A percentile compares a stretch with the other conserved stretches of the same genome.
These are phyloP conservation scores for Aplysina aerophoba DNA, from an alignment of 37 sponge, comb jelly and placozoan species.

Conservation along the genomic window DNA sequence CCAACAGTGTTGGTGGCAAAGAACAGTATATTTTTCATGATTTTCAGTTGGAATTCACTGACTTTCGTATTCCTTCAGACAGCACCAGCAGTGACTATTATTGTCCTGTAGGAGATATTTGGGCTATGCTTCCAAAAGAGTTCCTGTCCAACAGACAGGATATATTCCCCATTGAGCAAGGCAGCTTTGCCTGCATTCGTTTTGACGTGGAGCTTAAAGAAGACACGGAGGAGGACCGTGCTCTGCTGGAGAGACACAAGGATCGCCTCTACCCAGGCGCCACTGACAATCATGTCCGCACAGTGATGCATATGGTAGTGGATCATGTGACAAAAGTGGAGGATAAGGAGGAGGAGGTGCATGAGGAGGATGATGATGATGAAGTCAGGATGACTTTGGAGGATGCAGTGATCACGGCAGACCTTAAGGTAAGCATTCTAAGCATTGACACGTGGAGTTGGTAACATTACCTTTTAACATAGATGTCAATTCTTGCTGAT, in stretches of 20 bases:
- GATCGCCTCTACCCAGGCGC: background rate
- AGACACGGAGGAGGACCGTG: too few relatives aligned
- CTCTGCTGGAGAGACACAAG: background rate
- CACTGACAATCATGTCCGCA: conserved; percentile 22
- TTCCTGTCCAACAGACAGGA: conserved; percentile 18
- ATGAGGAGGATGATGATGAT: too few relatives aligned
- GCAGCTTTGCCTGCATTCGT: conserved; percentile 67
- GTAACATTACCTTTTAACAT: too few relatives aligned
- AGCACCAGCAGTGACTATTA: conserved; percentile 40
- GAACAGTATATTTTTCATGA: conserved; percentile 22
- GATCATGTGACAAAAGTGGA: conserved; percentile 20
- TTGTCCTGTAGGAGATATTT: conserved; percentile 17
- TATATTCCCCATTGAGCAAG: conserved; percentile 51
- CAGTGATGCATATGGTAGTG: conserved; percentile 67
- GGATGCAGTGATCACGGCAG: too few relatives aligned
- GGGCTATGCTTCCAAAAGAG: conserved; percentile 18
- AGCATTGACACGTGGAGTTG: too few relatives aligned
- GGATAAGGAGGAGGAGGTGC: background rate
- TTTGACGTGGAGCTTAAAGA: conserved; percentile 36
- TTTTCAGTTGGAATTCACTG: conserved; percentile 47
- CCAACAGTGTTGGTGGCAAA: conserved; percentile 44
- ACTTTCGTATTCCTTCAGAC: background rate
- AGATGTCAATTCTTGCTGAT: too few relatives aligned
- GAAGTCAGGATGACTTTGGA: too few relatives aligned
- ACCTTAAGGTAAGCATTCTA: too few relatives aligned